These are phyloP conservation scores for Luperina testacea DNA, from an alignment of 2,888 invertebrate genomes.

Conservation along the genomic window DNA sequence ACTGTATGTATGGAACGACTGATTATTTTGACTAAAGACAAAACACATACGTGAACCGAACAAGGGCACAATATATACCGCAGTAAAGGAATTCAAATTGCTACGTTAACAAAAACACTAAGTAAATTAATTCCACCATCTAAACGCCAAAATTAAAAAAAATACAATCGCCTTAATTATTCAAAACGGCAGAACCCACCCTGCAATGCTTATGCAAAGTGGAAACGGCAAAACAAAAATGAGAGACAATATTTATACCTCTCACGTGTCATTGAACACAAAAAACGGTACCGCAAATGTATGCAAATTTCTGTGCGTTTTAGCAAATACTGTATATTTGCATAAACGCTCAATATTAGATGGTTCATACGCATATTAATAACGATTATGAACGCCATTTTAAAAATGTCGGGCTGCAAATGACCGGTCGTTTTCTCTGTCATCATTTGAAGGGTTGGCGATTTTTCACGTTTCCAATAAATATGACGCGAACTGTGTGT, in stretches of 20 bases:
- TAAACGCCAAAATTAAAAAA: constrained; percentile 63
- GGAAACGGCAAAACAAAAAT: constrained; percentile 70
- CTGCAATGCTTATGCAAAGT: constrained; percentile 75
- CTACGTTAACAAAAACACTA: constrained; percentile 54
- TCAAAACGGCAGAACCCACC: constrained; percentile 73
- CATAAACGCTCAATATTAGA: constrained; percentile 82
- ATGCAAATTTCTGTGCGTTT: constrained; percentile 81
- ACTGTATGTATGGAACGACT: too few species aligned
- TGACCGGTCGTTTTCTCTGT: constrained; percentile 71
- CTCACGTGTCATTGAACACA: constrained; percentile 84
- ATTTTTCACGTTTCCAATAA: constrained; percentile 70
- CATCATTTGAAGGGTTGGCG: constrained; percentile 71
- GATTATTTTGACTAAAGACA: too few species aligned
- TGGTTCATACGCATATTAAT: constrained; percentile 78
- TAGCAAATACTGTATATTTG: constrained; percentile 76
- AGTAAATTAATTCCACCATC: constrained; percentile 67
- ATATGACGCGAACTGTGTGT: constrained; percentile 32
- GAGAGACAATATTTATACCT: constrained; percentile 84
- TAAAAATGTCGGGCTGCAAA: constrained; percentile 71
- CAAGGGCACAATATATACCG: neutral
- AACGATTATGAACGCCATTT: constrained; percentile 74
- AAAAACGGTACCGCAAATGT: constrained; percentile 82
- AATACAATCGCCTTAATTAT: constrained; percentile 71
- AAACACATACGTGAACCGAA: neutral
- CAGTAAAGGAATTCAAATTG: neutral